These are phyloP conservation scores for Hyposoter dolosus DNA, from an alignment of 2,888 invertebrate genomes.

Conservation along the genomic window DNA sequence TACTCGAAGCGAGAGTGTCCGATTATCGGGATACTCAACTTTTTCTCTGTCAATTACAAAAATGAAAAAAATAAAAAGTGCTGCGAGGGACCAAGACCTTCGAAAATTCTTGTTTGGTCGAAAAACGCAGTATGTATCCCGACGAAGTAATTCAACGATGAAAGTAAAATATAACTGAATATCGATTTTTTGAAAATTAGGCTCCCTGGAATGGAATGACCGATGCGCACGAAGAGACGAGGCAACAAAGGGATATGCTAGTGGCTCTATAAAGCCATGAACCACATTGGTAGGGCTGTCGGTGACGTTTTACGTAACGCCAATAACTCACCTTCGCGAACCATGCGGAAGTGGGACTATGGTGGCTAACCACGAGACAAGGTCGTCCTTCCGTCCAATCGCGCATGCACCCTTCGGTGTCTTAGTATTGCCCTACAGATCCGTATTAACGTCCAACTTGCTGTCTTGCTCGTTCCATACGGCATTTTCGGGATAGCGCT, in stretches of 20 bases:
- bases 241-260: slow-evolving; percentile 32
- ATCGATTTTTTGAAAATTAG: slow-evolving; percentile 3
- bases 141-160: too few species aligned
- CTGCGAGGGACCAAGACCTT: too few species aligned
- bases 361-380: slow-evolving; percentile 9
- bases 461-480: not conserved
- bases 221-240: slow-evolving; percentile 16
- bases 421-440: slow-evolving; percentile 3
- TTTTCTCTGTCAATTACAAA: too few species aligned
- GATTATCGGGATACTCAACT: too few species aligned
- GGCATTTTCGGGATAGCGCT: not conserved
- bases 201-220: slow-evolving; percentile 5
- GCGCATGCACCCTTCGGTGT: not conserved
- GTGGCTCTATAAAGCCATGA: slow-evolving; percentile 63
- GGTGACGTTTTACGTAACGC: slow-evolving; percentile 80
- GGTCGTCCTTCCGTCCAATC: not conserved
- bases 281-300: slow-evolving; percentile 72
- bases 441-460: not conserved
- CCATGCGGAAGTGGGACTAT: slow-evolving; percentile 63
- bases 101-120: too few species aligned
- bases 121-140: too few species aligned
- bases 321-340: slow-evolving; percentile 77
- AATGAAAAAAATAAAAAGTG: too few species aligned
- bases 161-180: not conserved
- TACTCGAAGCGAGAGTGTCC: too few species aligned